Evolutionary conservation across 2,888 invertebrate genomes (phyloP), one percentile per base, ranked within the genome.

Genomic region (Clivina fossor): DNA sequence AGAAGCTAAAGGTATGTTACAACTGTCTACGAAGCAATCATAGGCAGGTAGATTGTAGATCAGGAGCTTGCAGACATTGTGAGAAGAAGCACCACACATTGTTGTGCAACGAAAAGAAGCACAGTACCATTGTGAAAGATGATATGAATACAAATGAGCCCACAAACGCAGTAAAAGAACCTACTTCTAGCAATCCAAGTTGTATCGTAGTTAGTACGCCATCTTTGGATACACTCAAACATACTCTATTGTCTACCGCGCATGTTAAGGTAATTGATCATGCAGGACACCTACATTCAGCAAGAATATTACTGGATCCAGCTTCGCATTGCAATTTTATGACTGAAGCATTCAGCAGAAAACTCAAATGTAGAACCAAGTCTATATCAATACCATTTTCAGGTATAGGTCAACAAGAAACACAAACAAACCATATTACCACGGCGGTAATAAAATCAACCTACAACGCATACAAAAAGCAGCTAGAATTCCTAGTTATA

Each of bases 401-500:
- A 33, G 5, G 33, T 33, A 33, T n/a, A 33, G 33, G 1, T 33
- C 33, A 33, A 33, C 33, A 15, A 33, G 33, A 33, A 33, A 16
- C 33, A 5, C 33, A 33, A 33, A 33, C 5, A 33, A 33, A n/a
- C 16, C 33, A 33, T 2, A 33, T 33, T 15, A 33, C 33, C 2
- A 33, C 33, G 13, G 33, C 16, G 33, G 33, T 33, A 33, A 46
- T 61, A 15, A 43, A 54, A 5, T 63, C 61, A 1, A 43, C 22
- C 28, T 26, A 41, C 38, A 56, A 57, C 9, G 40, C 19, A 15
- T 63, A 46, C 43, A 50, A 28, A 26, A 43, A 55, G 18, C 44
- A 4, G 8, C 11, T 62, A 1, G 55, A 51, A 4, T 62, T 56
- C 40, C 26, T 58, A 24, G 32, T 62, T 7, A 24, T 63, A n/a